Conservation (phyloP, 2,797 vertebrate genomes). For the Chiloscyllium punctatum region DNA sequence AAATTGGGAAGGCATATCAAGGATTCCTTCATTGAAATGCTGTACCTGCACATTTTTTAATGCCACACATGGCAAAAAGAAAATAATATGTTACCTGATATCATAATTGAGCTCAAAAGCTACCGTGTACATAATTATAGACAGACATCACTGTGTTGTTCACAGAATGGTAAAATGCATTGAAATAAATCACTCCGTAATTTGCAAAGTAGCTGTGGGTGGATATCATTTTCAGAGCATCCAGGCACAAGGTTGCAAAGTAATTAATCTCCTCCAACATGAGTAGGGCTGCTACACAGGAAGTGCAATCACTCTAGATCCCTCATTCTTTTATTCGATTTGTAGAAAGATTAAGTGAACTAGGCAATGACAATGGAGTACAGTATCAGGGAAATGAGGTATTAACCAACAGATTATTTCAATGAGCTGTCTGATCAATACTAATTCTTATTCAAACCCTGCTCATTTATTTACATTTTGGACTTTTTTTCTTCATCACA, state of each 20-base stretch:
- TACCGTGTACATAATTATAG: neutral
- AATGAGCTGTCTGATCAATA: neutral
- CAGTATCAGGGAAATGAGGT: neutral
- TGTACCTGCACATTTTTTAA: neutral
- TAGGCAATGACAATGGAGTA: neutral
- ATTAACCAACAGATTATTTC: neutral
- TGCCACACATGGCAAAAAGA: neutral
- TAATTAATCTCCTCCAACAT: neutral
- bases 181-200: neutral
- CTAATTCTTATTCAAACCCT: neutral
- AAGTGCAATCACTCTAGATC: neutral
- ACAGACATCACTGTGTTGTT: neutral
- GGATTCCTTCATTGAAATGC: neutral
- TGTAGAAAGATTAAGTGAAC: neutral
- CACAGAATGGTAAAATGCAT: neutral
- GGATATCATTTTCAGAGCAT: conserved; percentile 7
- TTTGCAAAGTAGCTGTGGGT: conserved; percentile 11
- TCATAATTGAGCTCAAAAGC: neutral
- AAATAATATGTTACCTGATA: conserved; percentile 1
- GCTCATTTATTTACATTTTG: neutral
- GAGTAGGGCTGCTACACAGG: neutral
- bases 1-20: neutral
- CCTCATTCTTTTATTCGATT: neutral
- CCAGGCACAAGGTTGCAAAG: neutral
- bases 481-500: neutral